phyloP scores from a whole-genome alignment of 2,888 invertebrate genomes.

The Hymenopus coronatus region DNA sequence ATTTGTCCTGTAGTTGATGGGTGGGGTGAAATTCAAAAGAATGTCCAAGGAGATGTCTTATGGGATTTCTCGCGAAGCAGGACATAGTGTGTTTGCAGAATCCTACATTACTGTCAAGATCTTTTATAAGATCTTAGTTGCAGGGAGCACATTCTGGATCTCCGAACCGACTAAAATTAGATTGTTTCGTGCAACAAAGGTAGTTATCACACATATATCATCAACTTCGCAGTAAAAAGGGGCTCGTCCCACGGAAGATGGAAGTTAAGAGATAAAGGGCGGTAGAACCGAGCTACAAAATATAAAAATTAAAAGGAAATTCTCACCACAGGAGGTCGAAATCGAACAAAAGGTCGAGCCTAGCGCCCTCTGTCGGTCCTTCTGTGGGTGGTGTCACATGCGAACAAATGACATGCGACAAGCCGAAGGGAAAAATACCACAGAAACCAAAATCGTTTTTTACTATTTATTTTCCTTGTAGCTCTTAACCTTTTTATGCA shows the following conservation, averaged over 20 bases:
- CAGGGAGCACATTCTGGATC: background rate
- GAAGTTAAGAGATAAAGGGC: background rate
- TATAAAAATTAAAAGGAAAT: background rate
- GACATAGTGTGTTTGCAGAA: too few species aligned
- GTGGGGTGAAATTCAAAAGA: too few species aligned
- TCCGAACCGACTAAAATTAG: background rate
- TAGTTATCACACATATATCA: background rate
- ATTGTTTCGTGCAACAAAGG: background rate
- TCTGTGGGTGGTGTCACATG: background rate
- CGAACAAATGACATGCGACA: background rate
- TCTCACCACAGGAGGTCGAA: background rate
- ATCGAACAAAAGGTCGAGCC: background rate
- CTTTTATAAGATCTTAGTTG: too few species aligned
- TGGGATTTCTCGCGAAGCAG: too few species aligned
- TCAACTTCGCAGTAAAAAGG: background rate
- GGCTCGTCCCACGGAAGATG: background rate
- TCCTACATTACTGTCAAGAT: too few species aligned
- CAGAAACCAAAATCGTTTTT: background rate
- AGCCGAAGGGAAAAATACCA: background rate
- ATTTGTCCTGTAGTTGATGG: too few species aligned
- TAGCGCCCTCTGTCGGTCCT: background rate
- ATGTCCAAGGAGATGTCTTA: too few species aligned
- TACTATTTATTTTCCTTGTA: background rate
- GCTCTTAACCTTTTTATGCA: background rate
- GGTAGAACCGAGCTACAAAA: background rate